Evolutionary conservation across 2,888 invertebrate genomes (phyloP).

Genomic region (Drosophila anomalata): DNA sequence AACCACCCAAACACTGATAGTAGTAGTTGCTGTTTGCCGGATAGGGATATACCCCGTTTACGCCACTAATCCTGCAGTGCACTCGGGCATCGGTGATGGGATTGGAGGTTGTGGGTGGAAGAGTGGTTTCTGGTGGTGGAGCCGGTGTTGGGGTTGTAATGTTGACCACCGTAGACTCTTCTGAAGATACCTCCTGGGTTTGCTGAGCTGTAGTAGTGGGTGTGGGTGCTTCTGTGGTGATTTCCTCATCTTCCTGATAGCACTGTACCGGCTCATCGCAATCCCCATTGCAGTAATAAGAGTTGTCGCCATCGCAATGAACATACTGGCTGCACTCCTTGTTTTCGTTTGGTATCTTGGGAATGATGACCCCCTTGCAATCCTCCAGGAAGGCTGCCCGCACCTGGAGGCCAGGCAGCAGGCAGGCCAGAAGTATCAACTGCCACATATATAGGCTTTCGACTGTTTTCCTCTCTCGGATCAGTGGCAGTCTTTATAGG

Average conservation of each 20-base stretch:
- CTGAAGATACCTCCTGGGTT: background rate
- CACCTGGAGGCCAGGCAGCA: constrained; percentile 30
- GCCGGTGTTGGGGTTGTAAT: constrained; percentile 17
- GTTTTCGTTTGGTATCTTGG: constrained; percentile 57
- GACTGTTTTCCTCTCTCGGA: constrained; percentile 44
- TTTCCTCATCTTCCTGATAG: constrained; percentile 7
- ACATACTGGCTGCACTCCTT: constrained; percentile 72
- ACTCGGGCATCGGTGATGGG: constrained; percentile 22
- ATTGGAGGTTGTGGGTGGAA: background rate
- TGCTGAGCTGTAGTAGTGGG: background rate
- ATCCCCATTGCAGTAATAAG: constrained; percentile 72
- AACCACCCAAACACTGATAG: constrained; percentile 65
- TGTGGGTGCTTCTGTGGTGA: background rate
- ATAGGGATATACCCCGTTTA: constrained; percentile 61
- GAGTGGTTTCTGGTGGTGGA: background rate
- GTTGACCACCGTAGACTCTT: background rate
- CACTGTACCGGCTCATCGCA: constrained; percentile 57
- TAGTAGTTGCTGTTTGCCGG: constrained; percentile 67
- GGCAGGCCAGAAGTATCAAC: constrained; percentile 46
- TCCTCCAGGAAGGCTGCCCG: constrained; percentile 63
- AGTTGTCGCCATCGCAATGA: constrained; percentile 73
- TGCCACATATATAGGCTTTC: constrained; percentile 53
- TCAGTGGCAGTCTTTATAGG: constrained; percentile 56
- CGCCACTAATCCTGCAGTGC: constrained; percentile 47
- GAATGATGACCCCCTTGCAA: constrained; percentile 66